A percentile compares a stretch with the other conserved stretches of the same genome.
phyloP scores from a whole-genome alignment of 2,797 vertebrate genomes.

The Myotis myotis region DNA sequence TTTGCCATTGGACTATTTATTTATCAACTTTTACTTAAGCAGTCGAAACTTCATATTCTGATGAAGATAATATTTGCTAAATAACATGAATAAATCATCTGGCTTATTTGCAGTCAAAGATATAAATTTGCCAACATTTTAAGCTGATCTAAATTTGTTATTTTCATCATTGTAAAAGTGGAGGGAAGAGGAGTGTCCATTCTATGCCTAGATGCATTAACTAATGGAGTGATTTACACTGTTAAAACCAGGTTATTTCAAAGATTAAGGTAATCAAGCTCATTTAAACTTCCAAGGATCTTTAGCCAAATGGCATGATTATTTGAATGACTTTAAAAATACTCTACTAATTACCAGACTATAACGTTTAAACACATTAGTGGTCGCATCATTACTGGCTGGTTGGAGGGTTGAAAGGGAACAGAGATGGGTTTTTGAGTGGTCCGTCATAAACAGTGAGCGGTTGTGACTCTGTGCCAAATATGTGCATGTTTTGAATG shows the following conservation, averaged over 20 bases:
- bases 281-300: not conserved
- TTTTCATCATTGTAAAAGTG: not conserved
- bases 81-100: not conserved
- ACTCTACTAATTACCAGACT: not conserved
- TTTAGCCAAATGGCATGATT: not conserved
- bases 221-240: not conserved
- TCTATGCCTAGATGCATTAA: not conserved
- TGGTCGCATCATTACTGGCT: not conserved
- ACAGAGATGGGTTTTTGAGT: not conserved
- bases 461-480: not conserved
- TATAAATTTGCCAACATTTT: not conserved
- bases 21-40: not conserved
- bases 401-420: not conserved
- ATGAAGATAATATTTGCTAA: not conserved
- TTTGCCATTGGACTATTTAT: not conserved
- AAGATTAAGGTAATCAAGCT: not conserved
- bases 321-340: not conserved
- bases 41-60: not conserved
- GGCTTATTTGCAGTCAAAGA: not conserved
- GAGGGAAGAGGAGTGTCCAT: fast-evolving
- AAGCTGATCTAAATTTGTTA: not conserved
- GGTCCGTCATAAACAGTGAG: not conserved
- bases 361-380: not conserved
- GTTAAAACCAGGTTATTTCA: not conserved
- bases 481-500: not conserved